Conservation (phyloP, 2,113 vertebrate species). For the Meleagris gallopavo region DNA sequence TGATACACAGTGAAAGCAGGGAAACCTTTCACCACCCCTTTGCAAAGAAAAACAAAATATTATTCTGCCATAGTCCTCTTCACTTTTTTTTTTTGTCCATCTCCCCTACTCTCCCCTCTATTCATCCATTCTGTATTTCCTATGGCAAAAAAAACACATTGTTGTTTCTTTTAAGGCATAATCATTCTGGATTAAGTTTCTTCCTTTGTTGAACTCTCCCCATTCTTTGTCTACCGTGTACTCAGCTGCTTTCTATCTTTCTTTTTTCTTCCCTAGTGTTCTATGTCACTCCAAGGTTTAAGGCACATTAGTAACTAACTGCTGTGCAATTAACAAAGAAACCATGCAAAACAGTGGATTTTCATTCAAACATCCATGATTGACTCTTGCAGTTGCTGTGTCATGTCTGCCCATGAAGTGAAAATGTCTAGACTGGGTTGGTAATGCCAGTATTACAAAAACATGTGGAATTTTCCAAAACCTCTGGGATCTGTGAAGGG, state of each 20-base stretch:
- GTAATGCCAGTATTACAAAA: neutral
- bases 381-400: neutral
- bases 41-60: neutral
- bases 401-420: neutral
- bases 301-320: neutral
- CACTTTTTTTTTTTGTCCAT: neutral
- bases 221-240: neutral
- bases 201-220: neutral
- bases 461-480: conserved; percentile 28
- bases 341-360: neutral
- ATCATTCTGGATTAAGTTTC: neutral
- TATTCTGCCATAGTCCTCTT: neutral
- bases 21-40: neutral
- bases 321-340: neutral
- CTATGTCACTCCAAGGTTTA: neutral
- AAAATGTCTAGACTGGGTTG: neutral
- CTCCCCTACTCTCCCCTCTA: neutral
- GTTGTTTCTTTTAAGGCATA: neutral
- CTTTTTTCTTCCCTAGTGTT: neutral
- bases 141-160: neutral
- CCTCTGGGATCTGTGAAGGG: neutral
- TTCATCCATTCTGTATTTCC: neutral
- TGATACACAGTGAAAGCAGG: neutral
- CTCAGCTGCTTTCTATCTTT: neutral
- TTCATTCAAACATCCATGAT: neutral